Percentiles rank a stretch among this genome's conserved stretches.
Conservation (phyloP, 2,113 vertebrate genomes). For the Ochotona curzoniae region DNA sequence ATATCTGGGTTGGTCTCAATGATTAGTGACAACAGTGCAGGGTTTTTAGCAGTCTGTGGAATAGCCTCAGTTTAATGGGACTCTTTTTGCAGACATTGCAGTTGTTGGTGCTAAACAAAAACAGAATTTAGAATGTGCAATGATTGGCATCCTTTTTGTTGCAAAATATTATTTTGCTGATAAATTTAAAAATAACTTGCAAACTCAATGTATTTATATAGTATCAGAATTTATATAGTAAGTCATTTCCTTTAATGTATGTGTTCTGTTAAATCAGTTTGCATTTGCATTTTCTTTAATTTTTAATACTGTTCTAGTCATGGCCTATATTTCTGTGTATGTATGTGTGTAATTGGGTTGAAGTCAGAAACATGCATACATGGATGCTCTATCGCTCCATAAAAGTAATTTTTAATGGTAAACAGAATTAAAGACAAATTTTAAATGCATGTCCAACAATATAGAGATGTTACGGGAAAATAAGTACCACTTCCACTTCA, state of each 20-base stretch:
- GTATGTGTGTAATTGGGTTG: background rate
- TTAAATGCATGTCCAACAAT: background rate
- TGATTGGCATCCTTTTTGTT: background rate
- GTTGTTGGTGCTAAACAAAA: conserved; percentile 75
- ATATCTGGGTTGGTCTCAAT: conserved; percentile 14
- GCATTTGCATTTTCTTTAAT: background rate
- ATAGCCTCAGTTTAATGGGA: conserved; percentile 51
- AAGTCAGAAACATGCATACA: background rate
- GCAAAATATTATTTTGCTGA: conserved; percentile 15
- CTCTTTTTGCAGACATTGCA: conserved; percentile 63
- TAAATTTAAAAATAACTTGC: conserved; percentile 51
- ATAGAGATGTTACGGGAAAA: background rate
- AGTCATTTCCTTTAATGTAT: background rate
- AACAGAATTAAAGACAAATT: too few species aligned
- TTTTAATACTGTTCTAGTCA: background rate
- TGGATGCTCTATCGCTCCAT: background rate
- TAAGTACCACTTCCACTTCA: background rate
- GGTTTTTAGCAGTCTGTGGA: conserved; percentile 47
- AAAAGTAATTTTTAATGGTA: too few species aligned
- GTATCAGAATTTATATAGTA: conserved; percentile 1
- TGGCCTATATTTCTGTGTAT: background rate
- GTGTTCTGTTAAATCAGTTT: background rate
- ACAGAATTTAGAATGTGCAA: conserved; percentile 54
- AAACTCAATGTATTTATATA: conserved; percentile 28
- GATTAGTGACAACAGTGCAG: conserved; percentile 66